A percentile compares a stretch with the other conserved stretches of the same genome.
Evolutionary conservation across 2,797 vertebrate species (phyloP).

Genomic region (Microctenopoma lineatum): DNA sequence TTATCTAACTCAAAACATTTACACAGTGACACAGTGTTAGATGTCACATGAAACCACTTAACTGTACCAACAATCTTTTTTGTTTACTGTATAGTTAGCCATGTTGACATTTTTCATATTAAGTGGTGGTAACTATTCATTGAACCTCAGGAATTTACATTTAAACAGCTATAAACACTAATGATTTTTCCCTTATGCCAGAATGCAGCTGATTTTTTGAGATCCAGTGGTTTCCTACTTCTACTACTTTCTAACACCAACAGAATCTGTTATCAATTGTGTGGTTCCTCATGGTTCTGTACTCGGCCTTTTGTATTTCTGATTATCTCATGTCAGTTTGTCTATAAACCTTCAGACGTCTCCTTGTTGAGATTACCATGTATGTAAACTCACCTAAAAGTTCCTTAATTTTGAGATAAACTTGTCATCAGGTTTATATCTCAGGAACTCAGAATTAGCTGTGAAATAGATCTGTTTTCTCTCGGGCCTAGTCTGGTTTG

Average conservation of each 20-base stretch:
- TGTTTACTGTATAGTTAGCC: too few species aligned
- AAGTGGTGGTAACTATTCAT: too few species aligned
- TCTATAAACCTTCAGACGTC: not conserved
- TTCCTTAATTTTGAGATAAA: not conserved
- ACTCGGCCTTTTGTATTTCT: constrained; percentile 4
- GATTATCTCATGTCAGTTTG: not conserved
- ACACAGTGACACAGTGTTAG: too few species aligned
- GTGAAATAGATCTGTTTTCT: not conserved
- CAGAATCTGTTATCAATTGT: not conserved
- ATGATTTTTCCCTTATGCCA: too few species aligned
- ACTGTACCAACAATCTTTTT: too few species aligned
- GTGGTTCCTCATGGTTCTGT: constrained; percentile 3
- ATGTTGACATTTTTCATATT: too few species aligned
- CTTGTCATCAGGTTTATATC: not conserved
- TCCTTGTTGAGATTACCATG: not conserved
- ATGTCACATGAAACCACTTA: too few species aligned
- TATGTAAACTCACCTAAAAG: not conserved
- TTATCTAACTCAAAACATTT: too few species aligned
- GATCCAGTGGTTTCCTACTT: too few species aligned
- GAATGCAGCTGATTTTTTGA: too few species aligned
- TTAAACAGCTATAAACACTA: not conserved
- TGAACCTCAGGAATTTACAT: too few species aligned
- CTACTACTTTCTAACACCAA: not conserved
- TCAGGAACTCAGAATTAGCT: not conserved
- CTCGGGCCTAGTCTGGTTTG: not conserved